Evolutionary conservation across 1,140 invertebrate genomes (phyloP).

Genomic region (Harpegnathos saltator): DNA sequence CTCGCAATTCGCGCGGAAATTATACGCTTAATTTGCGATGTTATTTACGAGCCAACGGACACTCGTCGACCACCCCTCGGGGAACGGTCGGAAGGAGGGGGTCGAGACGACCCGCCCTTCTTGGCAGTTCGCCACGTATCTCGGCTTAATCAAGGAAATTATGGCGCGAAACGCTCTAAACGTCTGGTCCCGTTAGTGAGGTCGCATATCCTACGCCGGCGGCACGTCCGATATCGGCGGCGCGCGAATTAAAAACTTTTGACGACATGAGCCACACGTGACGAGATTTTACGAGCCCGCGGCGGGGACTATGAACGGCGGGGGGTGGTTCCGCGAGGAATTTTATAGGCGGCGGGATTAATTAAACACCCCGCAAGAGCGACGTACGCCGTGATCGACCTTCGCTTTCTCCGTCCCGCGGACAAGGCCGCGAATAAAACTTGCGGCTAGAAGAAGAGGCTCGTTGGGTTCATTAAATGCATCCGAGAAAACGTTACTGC

Average conservation of each 20-base stretch:
- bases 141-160: constrained; percentile 79
- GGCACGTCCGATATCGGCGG: constrained; percentile 63
- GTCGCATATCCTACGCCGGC: constrained; percentile 66
- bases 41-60: constrained; percentile 77
- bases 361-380: constrained; percentile 30
- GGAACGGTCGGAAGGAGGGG: background rate
- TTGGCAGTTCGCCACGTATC: constrained; percentile 77
- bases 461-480: background rate
- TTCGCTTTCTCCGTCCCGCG: background rate
- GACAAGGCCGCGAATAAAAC: constrained; percentile 32
- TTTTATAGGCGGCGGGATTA: constrained; percentile 42
- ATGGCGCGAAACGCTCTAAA: constrained; percentile 76
- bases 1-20: constrained; percentile 75
- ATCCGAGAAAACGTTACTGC: no score
- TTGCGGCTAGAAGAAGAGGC: no score
- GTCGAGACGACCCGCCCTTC: constrained; percentile 42
- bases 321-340: background rate
- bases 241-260: constrained; percentile 71
- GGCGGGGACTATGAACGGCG: background rate
- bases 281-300: constrained; percentile 26
- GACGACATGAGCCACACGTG: constrained; percentile 46
- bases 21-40: constrained; percentile 77
- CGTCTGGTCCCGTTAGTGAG: constrained; percentile 71
- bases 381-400: constrained; percentile 17
- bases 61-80: constrained; percentile 49